Evolutionary conservation across 2,113 vertebrate species (phyloP).

Genomic region (Desmodus rotundus): DNA sequence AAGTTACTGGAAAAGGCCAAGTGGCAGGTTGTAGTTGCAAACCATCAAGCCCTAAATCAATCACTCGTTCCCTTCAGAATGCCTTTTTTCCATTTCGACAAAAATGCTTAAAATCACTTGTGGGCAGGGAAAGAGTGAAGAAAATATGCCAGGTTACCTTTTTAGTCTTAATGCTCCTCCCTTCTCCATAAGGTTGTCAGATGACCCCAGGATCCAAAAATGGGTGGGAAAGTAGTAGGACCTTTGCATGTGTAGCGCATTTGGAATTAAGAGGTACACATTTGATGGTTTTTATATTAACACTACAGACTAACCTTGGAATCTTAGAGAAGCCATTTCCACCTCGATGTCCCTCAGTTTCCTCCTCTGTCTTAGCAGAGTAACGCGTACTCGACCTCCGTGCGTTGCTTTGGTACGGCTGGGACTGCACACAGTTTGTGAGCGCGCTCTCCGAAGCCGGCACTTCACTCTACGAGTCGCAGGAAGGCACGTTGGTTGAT

Average conservation of each 20-base stretch:
- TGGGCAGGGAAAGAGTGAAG: not conserved
- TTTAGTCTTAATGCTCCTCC: not conserved
- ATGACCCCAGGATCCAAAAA: not conserved
- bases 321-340: not conserved
- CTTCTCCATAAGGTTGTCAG: not conserved
- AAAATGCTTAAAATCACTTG: not conserved
- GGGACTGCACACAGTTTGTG: not conserved
- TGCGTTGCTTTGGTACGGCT: fast-evolving
- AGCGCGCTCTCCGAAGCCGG: not conserved
- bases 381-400: not conserved
- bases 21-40: not conserved
- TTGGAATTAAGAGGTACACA: not conserved
- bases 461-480: not conserved
- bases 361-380: not conserved
- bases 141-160: not conserved
- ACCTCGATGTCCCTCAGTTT: constrained; percentile 7
- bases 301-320: not conserved
- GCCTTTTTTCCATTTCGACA: not conserved
- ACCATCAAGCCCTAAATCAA: not conserved
- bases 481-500: not conserved
- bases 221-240: not conserved
- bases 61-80: not conserved
- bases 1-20: not conserved
- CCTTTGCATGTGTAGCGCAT: not conserved
- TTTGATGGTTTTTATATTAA: not conserved